Conservation (phyloP, 2,888 invertebrate genomes). For the Helicoverpa assulta region DNA sequence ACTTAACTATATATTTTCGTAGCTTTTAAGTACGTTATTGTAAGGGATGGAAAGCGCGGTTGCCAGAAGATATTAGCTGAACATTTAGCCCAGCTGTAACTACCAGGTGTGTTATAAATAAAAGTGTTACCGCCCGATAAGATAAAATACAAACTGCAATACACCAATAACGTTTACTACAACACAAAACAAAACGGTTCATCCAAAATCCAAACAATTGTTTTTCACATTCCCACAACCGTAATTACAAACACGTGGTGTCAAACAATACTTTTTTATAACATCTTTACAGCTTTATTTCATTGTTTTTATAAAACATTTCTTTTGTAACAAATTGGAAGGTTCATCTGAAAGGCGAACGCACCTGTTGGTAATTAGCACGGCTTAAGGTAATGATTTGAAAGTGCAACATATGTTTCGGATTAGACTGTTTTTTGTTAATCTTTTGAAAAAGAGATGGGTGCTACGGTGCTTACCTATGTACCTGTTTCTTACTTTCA, state of each 20-base stretch:
- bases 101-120: not conserved
- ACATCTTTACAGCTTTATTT: constrained; percentile 59
- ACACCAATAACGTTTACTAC: not conserved
- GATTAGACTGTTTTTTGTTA: constrained; percentile 17
- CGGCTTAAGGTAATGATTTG: constrained; percentile 32
- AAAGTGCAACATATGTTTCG: constrained; percentile 42
- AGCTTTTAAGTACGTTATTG: too few species aligned
- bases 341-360: constrained; percentile 36
- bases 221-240: constrained; percentile 59
- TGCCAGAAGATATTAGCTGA: too few species aligned
- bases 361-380: constrained; percentile 56
- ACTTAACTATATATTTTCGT: too few species aligned
- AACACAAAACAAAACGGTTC: constrained; percentile 34
- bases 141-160: not conserved
- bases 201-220: constrained; percentile 34
- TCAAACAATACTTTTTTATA: constrained; percentile 62
- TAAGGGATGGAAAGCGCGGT: too few species aligned
- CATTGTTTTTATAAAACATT: constrained; percentile 61
- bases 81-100: too few species aligned
- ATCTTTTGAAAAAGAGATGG: not conserved
- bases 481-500: not conserved
- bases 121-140: not conserved
- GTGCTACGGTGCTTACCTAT: not conserved
- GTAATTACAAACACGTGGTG: constrained; percentile 74
- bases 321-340: constrained; percentile 30